Base-by-base conservation (phyloP, 2,113 vertebrate species). In the Sakesphorus luctuosus region DNA sequence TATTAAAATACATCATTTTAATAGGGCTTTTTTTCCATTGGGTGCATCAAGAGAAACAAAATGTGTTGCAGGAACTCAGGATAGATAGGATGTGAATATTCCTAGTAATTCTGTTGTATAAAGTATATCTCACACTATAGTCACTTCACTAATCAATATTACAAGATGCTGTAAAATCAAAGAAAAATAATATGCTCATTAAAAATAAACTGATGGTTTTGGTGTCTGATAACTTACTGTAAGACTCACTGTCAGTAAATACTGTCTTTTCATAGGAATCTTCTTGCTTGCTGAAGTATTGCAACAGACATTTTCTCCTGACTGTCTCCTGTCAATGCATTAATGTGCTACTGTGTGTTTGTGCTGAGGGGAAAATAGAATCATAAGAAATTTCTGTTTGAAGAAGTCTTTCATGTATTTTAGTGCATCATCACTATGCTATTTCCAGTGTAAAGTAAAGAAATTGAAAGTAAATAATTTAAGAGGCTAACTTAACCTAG, bases 391-490 rank as follows among this genome's bases (percentile, higher is more conserved):
- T 84, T 83, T 84, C 82, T 80, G 33, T 87, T 75, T 90, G 85
- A 95, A 81, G 77, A 84, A 89, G 74, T 49, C 93, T 97, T 94
- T 91, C 35, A 78, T 90, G 71, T 85, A 33, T 85, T 89, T 93
- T 84, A 92, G 40, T 33, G 46, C 24, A 58, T 83, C 75, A 43
- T 77, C 33, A 21, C 44, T 66, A 25, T 56, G 46, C 49, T 93
- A 86, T 84, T 95, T 90, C 78, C 61, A 75, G 58, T 50, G 21
- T 83, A 84, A 95, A 94, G 85, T 44, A 82, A 89, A 92, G 63
- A 85, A 59, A 69, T 1, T 9, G 65, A 47, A 81, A 95, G 92
- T 86, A 87, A 94, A 91, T 95, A 79, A 94, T 94, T 84, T 71
- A 85, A 76, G 65, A 92, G 20, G 28, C 55, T 67, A 95, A 61